Evolutionary conservation across 92 coral and sea anemone species (phyloP).

Genomic region (Zoanthus sociatus): DNA sequence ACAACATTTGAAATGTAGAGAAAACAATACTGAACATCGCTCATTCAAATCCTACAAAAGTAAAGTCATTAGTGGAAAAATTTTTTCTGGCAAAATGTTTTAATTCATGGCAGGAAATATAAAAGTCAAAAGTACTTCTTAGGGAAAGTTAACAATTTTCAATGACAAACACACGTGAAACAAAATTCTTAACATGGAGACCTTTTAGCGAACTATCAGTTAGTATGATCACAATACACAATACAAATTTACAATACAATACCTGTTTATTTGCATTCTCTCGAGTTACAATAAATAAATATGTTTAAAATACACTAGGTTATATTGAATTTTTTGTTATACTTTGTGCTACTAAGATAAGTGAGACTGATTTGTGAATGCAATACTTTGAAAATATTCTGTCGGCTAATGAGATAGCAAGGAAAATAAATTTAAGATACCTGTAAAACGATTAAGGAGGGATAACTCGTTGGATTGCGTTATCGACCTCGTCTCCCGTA

Average conservation of each 20-base stretch:
- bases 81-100: slow-evolving; percentile 8
- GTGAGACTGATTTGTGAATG: no score
- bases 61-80: not conserved
- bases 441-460: not conserved
- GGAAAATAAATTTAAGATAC: not conserved
- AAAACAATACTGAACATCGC: not conserved
- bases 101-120: not conserved
- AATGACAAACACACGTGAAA: slow-evolving; percentile 3
- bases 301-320: no score
- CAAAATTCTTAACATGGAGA: slow-evolving; percentile 18
- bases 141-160: slow-evolving; percentile 5
- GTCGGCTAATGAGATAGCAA: not conserved
- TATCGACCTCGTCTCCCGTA: slow-evolving; percentile 23
- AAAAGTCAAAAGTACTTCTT: not conserved
- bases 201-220: slow-evolving; percentile 7
- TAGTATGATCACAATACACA: no score
- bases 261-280: no score
- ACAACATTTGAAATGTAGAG: not conserved
- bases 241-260: no score
- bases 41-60: not conserved
- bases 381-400: no score
- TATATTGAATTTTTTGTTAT: no score
- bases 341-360: no score
- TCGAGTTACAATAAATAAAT: no score
- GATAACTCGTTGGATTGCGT: slow-evolving; percentile 30